Percentiles rank a stretch among this genome's conserved stretches.
phyloP scores from a whole-genome alignment of 2,797 vertebrate genomes.

The Rhyacichthys aspro region DNA sequence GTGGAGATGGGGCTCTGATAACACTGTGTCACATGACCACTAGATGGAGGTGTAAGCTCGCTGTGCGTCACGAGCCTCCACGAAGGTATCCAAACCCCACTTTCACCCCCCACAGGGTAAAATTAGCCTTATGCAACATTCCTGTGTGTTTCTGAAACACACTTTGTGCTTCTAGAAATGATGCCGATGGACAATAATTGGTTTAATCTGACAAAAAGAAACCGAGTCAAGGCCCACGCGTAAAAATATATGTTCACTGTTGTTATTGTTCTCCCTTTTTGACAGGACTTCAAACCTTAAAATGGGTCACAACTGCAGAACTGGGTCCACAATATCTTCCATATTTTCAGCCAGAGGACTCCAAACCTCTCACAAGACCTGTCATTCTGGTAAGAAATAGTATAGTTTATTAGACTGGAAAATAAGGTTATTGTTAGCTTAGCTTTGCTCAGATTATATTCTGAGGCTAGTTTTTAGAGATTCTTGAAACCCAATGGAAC shows the following conservation, averaged over 20 bases:
- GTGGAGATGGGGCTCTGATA: not conserved
- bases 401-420: not conserved
- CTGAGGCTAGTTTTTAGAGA: not conserved
- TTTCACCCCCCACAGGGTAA: no score
- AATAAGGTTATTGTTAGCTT: conserved; percentile 1
- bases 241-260: no score
- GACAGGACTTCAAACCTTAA: conserved; percentile 7
- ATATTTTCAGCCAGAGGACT: not conserved
- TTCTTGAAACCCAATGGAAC: not conserved
- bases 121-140: no score
- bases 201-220: no score
- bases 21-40: conserved; percentile 38
- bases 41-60: conserved; percentile 50
- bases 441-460: conserved; percentile 2
- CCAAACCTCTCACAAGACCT: not conserved
- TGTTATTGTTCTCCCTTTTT: not conserved
- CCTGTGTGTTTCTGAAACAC: no score
- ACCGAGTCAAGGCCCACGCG: no score
- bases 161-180: no score
- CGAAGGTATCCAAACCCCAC: no score
- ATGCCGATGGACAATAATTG: no score
- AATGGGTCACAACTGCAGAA: not conserved
- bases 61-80: not conserved
- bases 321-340: not conserved
- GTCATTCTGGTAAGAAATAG: not conserved